Base-by-base conservation (phyloP, 2,888 invertebrate species). In the Diplazon laetatorius region DNA sequence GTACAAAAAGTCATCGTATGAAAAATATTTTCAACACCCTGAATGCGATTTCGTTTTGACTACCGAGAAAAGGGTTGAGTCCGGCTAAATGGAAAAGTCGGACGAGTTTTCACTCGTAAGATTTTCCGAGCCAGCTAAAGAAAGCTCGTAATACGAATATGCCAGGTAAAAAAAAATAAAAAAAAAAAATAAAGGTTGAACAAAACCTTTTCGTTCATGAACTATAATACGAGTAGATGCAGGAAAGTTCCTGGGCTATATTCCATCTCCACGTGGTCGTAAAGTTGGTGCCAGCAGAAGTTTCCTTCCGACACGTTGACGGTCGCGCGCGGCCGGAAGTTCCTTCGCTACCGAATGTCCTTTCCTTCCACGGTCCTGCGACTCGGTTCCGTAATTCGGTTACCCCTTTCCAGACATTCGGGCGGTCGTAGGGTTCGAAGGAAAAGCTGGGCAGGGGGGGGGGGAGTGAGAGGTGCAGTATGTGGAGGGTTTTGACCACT, bases 341-440 rank as follows among this genome's bases (percentile, higher is more conserved):
- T 77, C 63, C 73, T 72, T 77, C 73, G 48, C 42, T 63, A 57
- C 44, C 9, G 9, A 55, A 25, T 60, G 55, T 72, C 52, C 69
- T 69, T 62, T 65, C 57, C 59, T 50, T 63, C 57, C 42, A 46
- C 68, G 57, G 18, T 18, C 48, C 62, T 37, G 44, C 9, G 52
- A 30, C 46, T 66, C 60, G 42, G 9, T 73, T 52, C 57, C 55
- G 80, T 77, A 84, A 85, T 84, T 83, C 80, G 82, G 82, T 85
- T 83, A 83, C 73, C 76, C 81, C 79, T 73, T 63, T 76, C 68
- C 77, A 66, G 76, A 76, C 72, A 81, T 69, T 76, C 63, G 46
- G 37, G 39, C 46, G 10, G 16, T 65, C 52, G 66, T 57, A 46
- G 46, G 55, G 52, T 46, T 4, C 20, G 44, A 52, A 3, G 48